Evolutionary conservation across 2,113 vertebrate genomes (phyloP).

Genomic region (Plotosus lineatus): DNA sequence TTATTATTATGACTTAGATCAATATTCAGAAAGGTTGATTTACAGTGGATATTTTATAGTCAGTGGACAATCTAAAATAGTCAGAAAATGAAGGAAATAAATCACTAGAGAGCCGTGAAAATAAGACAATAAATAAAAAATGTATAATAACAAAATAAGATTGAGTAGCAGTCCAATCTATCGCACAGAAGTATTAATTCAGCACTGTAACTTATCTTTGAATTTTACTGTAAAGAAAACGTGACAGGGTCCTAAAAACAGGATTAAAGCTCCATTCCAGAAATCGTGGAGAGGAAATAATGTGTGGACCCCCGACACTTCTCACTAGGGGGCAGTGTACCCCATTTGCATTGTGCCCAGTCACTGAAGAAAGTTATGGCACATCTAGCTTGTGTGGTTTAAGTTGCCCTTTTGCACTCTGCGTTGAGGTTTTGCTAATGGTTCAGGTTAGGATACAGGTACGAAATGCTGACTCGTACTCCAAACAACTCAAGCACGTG

Average conservation of each 20-base stretch:
- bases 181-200: neutral
- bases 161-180: neutral
- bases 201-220: too few relatives aligned
- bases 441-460: conserved; percentile 22
- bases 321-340: conserved; percentile 32
- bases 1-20: too few relatives aligned
- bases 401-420: conserved; percentile 21
- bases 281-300: neutral
- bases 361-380: conserved; percentile 12
- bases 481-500: neutral
- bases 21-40: neutral
- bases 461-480: neutral
- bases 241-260: neutral
- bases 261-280: neutral
- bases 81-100: neutral
- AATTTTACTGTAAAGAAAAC: neutral
- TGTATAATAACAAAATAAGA: neutral
- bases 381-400: conserved; percentile 1
- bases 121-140: neutral
- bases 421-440: conserved; percentile 26
- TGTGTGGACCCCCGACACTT: neutral
- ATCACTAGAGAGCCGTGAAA: neutral
- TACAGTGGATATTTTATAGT: neutral
- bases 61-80: neutral
- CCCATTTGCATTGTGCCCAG: neutral